These are phyloP conservation scores for Botia almorhae DNA, from an alignment of 2,797 vertebrate species.

Conservation along the genomic window DNA sequence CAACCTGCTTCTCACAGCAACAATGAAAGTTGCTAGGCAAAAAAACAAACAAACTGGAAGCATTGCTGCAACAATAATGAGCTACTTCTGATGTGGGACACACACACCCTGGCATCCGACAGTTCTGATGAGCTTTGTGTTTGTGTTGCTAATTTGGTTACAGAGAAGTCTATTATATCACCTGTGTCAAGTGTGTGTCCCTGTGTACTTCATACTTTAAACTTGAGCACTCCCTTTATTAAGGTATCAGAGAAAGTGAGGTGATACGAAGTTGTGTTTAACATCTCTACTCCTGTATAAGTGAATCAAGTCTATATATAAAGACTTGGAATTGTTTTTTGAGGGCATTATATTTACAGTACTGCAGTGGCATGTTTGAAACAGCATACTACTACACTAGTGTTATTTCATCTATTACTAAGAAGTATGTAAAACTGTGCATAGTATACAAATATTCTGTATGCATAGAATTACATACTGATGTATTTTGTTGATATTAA, in stretches of 20 bases:
- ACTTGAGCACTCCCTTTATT: background rate
- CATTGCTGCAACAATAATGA: conserved; percentile 7
- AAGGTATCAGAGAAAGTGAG: background rate
- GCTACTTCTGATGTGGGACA: conserved; percentile 22
- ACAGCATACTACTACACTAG: conserved; percentile 7
- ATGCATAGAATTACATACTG: background rate
- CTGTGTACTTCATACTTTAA: background rate
- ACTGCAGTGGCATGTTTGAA: conserved; percentile 2
- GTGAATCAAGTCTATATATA: too few relatives aligned
- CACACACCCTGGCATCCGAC: background rate
- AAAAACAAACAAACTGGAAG: background rate
- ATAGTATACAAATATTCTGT: background rate
- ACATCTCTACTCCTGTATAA: background rate
- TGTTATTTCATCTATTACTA: background rate
- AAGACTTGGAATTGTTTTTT: background rate
- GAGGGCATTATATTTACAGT: background rate
- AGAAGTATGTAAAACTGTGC: background rate
- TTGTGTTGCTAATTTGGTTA: conserved; percentile 31
- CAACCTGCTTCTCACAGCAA: too few relatives aligned
- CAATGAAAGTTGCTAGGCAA: background rate
- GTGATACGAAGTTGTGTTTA: background rate
- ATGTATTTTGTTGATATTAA: too few relatives aligned
- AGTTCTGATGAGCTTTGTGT: conserved; percentile 27
- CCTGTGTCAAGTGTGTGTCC: conserved; percentile 1
- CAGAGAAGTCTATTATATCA: conserved; percentile 36